Evolutionary conservation across 2,113 vertebrate genomes (phyloP).

Genomic region (Mus musculus): GRCm39 chr3:82961501-82962000

Average conservation of each 20-base stretch:
- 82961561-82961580: not conserved
- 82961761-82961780: not conserved
- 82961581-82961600: conserved; percentile 31
- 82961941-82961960: not conserved
- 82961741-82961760: not conserved
- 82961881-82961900: not conserved
- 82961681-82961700: not conserved
- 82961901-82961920: conserved; percentile 42
- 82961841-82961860: not conserved
- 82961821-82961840: conserved; percentile 19
- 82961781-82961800: not conserved
- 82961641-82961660: not conserved
- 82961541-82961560: not conserved
- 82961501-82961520: not conserved
- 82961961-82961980: not conserved
- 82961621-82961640: not conserved
- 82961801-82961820: conserved; percentile 41
- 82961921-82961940: not conserved
- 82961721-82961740: not conserved
- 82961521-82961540: not conserved
- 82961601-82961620: not conserved
- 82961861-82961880: conserved; percentile 15
- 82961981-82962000: conserved; percentile 35
- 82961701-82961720: not conserved
- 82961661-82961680: conserved; percentile 1